A percentile compares a stretch with the other conserved stretches of the same genome.
Conservation (phyloP, 1,140 invertebrate genomes). For the Papilio machaon region DNA sequence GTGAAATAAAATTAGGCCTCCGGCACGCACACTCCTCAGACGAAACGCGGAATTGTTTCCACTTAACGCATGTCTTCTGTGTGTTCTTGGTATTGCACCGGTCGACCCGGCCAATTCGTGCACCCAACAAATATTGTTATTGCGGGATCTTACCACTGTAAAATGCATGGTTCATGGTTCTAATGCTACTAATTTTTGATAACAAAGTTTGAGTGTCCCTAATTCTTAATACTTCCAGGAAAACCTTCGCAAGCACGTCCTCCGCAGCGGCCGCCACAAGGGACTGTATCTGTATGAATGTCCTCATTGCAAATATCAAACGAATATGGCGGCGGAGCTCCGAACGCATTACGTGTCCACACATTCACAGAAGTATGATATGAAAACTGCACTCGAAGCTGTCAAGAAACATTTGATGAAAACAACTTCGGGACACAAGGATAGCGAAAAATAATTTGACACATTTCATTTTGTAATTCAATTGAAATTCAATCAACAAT, state of each 20-base stretch:
- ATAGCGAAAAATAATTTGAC: not conserved
- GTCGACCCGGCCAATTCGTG: too few species aligned
- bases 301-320: constrained; percentile 75
- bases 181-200: constrained; percentile 14
- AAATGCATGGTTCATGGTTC: too few species aligned
- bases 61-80: too few species aligned
- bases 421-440: not conserved
- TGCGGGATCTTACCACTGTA: too few species aligned
- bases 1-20: too few species aligned
- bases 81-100: too few species aligned
- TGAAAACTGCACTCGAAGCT: constrained; percentile 69
- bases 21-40: too few species aligned
- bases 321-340: constrained; percentile 87
- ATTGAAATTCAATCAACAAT: not conserved
- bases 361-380: constrained; percentile 80
- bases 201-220: not conserved
- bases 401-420: constrained; percentile 64
- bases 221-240: constrained; percentile 84
- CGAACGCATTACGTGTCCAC: constrained; percentile 84
- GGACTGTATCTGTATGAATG: constrained; percentile 91
- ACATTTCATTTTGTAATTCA: not conserved
- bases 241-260: constrained; percentile 92
- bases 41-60: too few species aligned
- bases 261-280: constrained; percentile 89
- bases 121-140: too few species aligned